A percentile compares a stretch with the other conserved stretches of the same genome.
These are phyloP conservation scores for Denticeps clupeoides DNA, from an alignment of 2,797 vertebrate genomes.

Conservation along the genomic window DNA sequence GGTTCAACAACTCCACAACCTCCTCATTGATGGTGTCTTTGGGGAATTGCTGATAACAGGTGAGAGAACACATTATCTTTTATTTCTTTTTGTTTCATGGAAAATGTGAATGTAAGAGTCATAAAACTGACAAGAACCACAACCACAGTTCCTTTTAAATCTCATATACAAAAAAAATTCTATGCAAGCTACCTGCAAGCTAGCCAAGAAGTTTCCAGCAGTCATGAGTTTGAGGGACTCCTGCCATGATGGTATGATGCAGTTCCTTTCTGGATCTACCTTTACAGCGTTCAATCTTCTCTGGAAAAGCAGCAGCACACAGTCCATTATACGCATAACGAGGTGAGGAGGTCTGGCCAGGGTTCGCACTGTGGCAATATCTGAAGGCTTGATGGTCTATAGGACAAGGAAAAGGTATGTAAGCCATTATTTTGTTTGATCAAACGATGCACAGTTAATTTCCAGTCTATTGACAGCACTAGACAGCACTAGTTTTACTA, in stretches of 20 bases:
- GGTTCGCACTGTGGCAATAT: constrained; percentile 87
- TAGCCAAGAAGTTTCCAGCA: constrained; percentile 87
- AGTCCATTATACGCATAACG: constrained; percentile 98
- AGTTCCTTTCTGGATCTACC: constrained; percentile 72
- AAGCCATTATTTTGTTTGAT: no score
- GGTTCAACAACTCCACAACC: constrained; percentile 79
- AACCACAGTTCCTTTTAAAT: no score
- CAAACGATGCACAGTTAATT: no score
- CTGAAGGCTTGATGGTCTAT: constrained; percentile 88
- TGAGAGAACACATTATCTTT: no score
- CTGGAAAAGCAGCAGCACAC: constrained; percentile 87
- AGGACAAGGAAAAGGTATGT: background rate
- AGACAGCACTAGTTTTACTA: no score
- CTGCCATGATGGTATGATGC: constrained; percentile 79
- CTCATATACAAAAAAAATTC: no score
- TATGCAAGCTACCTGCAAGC: constrained; percentile 72
- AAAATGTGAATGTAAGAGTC: no score
- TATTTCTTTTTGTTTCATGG: no score
- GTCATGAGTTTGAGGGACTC: constrained; percentile 95
- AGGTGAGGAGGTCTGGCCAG: constrained; percentile 87
- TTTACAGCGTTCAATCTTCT: constrained; percentile 73
- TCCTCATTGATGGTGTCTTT: constrained; percentile 93
- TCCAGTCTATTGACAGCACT: no score
- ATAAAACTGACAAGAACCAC: no score
- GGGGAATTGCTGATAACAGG: constrained; percentile 74